These are phyloP conservation scores for Argynnis bischoffii DNA, from an alignment of 2,888 invertebrate genomes.

Conservation along the genomic window DNA sequence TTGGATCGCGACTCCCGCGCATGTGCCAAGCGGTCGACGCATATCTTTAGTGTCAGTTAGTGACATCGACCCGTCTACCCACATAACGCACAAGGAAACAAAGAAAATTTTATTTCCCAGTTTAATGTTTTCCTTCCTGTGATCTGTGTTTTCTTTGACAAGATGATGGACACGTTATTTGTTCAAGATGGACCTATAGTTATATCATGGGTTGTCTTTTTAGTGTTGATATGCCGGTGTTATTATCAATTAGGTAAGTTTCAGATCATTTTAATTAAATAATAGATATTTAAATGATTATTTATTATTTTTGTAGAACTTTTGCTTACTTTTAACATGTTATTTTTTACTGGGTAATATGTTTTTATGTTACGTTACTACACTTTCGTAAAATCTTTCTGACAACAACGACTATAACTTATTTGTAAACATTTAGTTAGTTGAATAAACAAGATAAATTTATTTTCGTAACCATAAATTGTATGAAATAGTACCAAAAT, in stretches of 20 bases:
- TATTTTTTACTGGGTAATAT: no score
- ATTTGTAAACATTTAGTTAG: no score
- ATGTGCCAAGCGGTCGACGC: slow-evolving; percentile 70
- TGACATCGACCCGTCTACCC: slow-evolving; percentile 76
- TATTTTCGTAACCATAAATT: slow-evolving; percentile 1
- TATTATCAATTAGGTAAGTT: slow-evolving; percentile 65
- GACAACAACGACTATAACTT: no score
- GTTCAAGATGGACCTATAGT: slow-evolving; percentile 73
- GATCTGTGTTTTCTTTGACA: slow-evolving; percentile 21
- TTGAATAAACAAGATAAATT: background rate
- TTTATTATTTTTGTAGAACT: background rate
- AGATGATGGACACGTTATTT: slow-evolving; percentile 58
- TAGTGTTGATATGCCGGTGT: slow-evolving; percentile 71
- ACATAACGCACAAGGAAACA: slow-evolving; percentile 49
- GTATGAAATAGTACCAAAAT: slow-evolving; percentile 5
- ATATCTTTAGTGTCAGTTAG: slow-evolving; percentile 72
- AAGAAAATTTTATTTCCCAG: slow-evolving; percentile 39
- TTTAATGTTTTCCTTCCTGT: slow-evolving; percentile 30
- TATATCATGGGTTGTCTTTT: slow-evolving; percentile 73
- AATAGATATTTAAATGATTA: background rate
- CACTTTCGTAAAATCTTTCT: no score
- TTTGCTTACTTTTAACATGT: background rate
- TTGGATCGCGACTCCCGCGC: slow-evolving; percentile 64
- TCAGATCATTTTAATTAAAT: background rate
- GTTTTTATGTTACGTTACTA: no score